A percentile compares a stretch with the other conserved stretches of the same genome.
These are phyloP conservation scores for Trididemnum nubilum DNA, from an alignment of 23 tunicate genomes.

Conservation along the genomic window DNA sequence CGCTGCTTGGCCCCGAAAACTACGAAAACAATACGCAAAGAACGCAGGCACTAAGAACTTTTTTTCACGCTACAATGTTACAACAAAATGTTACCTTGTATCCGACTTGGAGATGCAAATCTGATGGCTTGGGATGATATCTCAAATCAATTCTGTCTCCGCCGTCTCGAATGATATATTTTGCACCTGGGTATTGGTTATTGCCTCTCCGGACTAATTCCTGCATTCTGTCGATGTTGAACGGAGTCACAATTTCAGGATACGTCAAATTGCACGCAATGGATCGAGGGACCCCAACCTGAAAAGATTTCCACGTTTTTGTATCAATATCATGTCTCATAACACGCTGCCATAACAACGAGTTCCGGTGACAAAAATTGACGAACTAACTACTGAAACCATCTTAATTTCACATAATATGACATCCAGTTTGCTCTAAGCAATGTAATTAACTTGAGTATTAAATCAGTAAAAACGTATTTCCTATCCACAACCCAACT, in stretches of 20 bases:
- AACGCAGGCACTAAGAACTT: too few species aligned
- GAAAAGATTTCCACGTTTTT: background rate
- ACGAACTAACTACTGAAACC: too few species aligned
- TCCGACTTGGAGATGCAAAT: conserved; percentile 97
- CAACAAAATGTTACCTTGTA: conserved; percentile 74
- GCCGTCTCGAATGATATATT: conserved; percentile 97
- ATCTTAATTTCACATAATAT: too few species aligned
- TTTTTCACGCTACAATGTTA: too few species aligned
- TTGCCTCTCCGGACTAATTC: conserved; percentile 89
- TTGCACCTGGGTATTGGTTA: conserved; percentile 98
- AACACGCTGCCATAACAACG: background rate
- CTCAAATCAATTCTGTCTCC: conserved; percentile 97
- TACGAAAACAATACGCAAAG: too few species aligned
- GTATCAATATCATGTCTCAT: background rate
- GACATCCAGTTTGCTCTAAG: too few species aligned
- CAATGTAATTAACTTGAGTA: too few species aligned
- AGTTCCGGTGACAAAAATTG: too few species aligned
- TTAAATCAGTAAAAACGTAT: too few species aligned
- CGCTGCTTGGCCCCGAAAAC: too few species aligned
- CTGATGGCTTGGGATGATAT: conserved; percentile 96
- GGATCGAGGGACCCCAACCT: conserved; percentile 99
- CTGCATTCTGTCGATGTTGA: conserved; percentile 97
- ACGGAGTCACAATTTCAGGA: conserved; percentile 99
- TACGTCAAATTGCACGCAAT: conserved; percentile 97
- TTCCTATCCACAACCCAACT: too few species aligned